These are phyloP conservation scores for Polymixis lichenea DNA, from an alignment of 2,888 invertebrate genomes.

Conservation along the genomic window DNA sequence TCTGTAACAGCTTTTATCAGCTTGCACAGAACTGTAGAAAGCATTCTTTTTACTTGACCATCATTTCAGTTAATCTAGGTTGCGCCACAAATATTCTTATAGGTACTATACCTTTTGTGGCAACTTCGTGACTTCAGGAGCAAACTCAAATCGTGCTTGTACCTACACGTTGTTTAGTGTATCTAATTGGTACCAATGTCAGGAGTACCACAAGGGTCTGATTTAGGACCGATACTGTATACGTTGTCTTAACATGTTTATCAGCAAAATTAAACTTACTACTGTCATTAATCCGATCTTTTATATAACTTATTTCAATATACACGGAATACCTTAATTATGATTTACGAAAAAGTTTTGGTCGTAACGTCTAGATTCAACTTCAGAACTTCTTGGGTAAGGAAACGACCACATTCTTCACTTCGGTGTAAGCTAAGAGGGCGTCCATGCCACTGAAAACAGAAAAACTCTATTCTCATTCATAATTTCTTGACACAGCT, in stretches of 20 bases:
- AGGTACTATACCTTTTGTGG: too few species aligned
- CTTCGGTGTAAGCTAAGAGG: conserved; percentile 93
- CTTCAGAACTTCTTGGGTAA: conserved; percentile 77
- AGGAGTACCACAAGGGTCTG: too few species aligned
- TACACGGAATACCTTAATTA: conserved; percentile 8
- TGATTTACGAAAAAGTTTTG: neutral
- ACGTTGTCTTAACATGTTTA: neutral
- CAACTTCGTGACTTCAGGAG: too few species aligned
- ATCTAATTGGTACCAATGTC: neutral
- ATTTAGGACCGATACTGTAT: neutral
- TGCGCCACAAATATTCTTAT: too few species aligned
- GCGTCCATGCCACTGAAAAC: conserved; percentile 92
- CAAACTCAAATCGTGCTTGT: too few species aligned
- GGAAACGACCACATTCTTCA: conserved; percentile 92
- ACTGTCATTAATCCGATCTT: neutral
- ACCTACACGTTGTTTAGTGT: neutral
- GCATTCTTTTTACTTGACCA: too few species aligned
- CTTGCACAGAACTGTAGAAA: too few species aligned
- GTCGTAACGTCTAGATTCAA: neutral
- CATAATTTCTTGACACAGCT: too few species aligned
- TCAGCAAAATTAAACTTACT: conserved; percentile 1
- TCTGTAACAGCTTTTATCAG: too few species aligned
- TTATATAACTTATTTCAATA: neutral
- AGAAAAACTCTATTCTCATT: neutral
- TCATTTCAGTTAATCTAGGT: too few species aligned